Conservation (phyloP, 2,888 invertebrate species). For the Ptycholaimellus sp. region DNA sequence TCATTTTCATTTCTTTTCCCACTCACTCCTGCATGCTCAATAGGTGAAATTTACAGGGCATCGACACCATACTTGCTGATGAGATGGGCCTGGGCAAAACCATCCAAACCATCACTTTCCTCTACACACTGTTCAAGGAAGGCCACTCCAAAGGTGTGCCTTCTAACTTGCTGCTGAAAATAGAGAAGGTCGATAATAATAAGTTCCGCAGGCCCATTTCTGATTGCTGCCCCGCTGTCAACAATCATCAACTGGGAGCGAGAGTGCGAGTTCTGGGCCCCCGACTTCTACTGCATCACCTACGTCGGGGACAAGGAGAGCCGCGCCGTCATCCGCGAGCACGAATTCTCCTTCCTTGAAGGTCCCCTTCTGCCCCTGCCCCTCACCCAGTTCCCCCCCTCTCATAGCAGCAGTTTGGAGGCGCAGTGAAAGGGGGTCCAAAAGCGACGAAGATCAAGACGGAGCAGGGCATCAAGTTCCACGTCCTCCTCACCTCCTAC, state of each 20-base stretch:
- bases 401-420: not conserved
- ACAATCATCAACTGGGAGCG: slow-evolving; percentile 99
- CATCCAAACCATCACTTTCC: slow-evolving; percentile 93
- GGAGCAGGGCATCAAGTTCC: slow-evolving; percentile 46
- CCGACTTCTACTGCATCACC: slow-evolving; percentile 78
- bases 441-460: slow-evolving; percentile 36
- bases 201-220: slow-evolving; percentile 41
- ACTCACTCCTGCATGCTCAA: no score
- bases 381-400: not conserved
- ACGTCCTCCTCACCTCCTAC: slow-evolving; percentile 88
- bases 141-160: slow-evolving; percentile 61
- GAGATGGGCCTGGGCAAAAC: slow-evolving; percentile 97
- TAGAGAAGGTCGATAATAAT: no score
- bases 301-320: slow-evolving; percentile 61
- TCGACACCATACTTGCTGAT: no score
- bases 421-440: slow-evolving; percentile 41
- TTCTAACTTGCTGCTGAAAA: no score
- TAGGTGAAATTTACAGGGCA: no score
- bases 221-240: slow-evolving; percentile 86
- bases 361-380: slow-evolving; percentile 39
- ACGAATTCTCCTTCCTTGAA: slow-evolving; percentile 85
- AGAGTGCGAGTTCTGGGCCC: slow-evolving; percentile 98
- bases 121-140: slow-evolving; percentile 89
- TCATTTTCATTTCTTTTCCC: no score
- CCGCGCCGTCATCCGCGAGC: slow-evolving; percentile 61